Base-by-base conservation (phyloP, 2,797 vertebrate species). In the Microctenopoma steveboyesi region DNA sequence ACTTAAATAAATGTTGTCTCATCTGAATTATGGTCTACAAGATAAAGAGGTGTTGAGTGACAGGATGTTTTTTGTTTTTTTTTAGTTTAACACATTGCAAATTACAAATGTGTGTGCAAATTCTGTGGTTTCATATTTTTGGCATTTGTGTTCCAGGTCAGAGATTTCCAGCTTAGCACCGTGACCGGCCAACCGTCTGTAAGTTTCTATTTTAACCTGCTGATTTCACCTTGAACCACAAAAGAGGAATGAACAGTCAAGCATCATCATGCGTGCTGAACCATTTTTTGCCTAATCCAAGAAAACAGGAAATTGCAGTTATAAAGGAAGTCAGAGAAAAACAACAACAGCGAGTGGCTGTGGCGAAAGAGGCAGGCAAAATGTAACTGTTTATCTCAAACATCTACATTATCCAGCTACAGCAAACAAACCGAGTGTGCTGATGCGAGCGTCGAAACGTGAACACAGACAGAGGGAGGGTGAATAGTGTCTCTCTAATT, bases 251-350 rank as follows among this genome's bases (percentile, higher is more conserved):
- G 5, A 54, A 69, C 42, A 63, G 30, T 60, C 1, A 3, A 16
- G 28, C 58, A 30, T 60, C 12, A 33, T 25, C 4, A 3, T 18
- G 39, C 13, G 61, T 57, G 47, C 13, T 43, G 39, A 64, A 49
- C 12, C 2, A 0, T 47, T 30, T 42, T 75, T 57, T 55, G 22
- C 61, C 50, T 35, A 60, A 35, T 12, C 2, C 10, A 50, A 28
- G 37, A 70, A 76, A 84, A 89, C 87, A 86, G 86, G 83, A 90
- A 89, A 76, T 69, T 64, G 70, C 69, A 61, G 74, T 72, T 72
- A 74, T 75, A 79, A 86, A 87, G 85, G 86, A 89, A 86, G 85
- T 88, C 16, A 45, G 64, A 74, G 70, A 79, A 83, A 22, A 80
- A 86, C 67, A 87, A 79, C 69, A 81, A 58, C 64, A 74, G 66